These are phyloP conservation scores for Cyprinodon diabolis DNA, from an alignment of 2,797 vertebrate genomes.

Conservation along the genomic window DNA sequence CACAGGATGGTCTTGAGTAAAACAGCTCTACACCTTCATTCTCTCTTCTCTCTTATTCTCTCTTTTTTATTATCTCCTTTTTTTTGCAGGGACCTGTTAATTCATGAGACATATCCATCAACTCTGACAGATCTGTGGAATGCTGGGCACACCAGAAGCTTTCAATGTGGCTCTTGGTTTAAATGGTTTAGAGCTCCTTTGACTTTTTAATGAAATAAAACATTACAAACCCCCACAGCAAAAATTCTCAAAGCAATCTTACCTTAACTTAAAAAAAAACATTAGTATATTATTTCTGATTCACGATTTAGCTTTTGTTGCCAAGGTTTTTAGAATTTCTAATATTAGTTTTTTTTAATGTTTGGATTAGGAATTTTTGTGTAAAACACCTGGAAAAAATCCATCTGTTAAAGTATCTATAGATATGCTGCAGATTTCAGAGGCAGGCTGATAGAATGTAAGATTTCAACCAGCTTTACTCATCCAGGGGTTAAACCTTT, in stretches of 20 bases:
- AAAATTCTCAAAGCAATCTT: not conserved
- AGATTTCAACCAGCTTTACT: not conserved
- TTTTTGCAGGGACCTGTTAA: conserved; percentile 17
- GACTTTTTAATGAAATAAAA: not conserved
- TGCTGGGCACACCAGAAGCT: not conserved
- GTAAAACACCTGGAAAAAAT: not conserved
- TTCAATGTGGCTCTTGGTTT: not conserved
- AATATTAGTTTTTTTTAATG: not conserved
- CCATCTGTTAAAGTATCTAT: not conserved
- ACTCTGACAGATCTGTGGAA: conserved; percentile 15
- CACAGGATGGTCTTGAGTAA: conserved; percentile 22
- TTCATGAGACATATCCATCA: conserved; percentile 39
- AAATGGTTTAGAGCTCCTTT: not conserved
- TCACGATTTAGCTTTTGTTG: not conserved
- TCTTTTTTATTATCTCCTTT: not conserved
- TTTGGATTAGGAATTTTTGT: not conserved
- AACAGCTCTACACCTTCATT: conserved; percentile 11
- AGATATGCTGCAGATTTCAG: not conserved
- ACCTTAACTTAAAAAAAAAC: not conserved
- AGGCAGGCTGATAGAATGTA: not conserved
- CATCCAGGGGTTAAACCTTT: not conserved
- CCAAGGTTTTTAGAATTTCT: not conserved
- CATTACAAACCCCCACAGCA: not conserved
- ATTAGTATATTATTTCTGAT: not conserved
- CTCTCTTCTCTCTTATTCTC: not conserved